Percentiles rank a stretch among this genome's conserved stretches.
Conservation (phyloP, 2,797 vertebrate genomes). For the Tragopan temminckii region DNA sequence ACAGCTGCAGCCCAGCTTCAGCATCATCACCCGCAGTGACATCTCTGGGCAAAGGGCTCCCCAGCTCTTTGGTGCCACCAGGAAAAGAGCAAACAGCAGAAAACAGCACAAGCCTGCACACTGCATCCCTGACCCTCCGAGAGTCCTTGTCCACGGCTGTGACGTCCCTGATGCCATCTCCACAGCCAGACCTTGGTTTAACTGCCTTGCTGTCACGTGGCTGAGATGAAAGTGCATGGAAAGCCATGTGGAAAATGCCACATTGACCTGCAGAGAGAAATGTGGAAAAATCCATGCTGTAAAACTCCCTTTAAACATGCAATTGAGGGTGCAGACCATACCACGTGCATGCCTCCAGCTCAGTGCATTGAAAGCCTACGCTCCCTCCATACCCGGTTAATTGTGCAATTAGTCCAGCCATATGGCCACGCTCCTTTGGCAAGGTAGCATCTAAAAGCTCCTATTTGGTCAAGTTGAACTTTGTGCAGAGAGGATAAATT, state of each 20-base stretch:
- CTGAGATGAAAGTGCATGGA: not conserved
- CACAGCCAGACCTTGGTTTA: not conserved
- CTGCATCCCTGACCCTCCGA: not conserved
- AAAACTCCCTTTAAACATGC: not conserved
- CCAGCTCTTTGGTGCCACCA: accelerated
- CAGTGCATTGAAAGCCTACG: not conserved
- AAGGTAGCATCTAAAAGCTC: not conserved
- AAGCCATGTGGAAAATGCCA: not conserved
- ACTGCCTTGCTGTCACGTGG: not conserved
- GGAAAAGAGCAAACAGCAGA: not conserved
- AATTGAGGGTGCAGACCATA: not conserved
- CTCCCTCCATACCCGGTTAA: not conserved
- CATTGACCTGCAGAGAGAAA: not conserved
- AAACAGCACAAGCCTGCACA: not conserved
- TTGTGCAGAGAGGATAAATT: not conserved
- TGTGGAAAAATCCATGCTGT: not conserved
- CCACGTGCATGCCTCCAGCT: not conserved
- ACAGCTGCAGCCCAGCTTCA: not conserved
- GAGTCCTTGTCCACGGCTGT: not conserved
- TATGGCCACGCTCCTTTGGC: not conserved
- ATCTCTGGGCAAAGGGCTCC: not conserved
- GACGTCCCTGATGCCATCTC: not conserved
- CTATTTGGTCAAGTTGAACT: not conserved
- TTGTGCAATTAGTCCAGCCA: not conserved
- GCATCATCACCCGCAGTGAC: too few species aligned